Percentiles rank a stretch among this genome's conserved stretches.
Evolutionary conservation across 1,140 invertebrate species (phyloP).

Genomic region (Anastrepha obliqua): DNA sequence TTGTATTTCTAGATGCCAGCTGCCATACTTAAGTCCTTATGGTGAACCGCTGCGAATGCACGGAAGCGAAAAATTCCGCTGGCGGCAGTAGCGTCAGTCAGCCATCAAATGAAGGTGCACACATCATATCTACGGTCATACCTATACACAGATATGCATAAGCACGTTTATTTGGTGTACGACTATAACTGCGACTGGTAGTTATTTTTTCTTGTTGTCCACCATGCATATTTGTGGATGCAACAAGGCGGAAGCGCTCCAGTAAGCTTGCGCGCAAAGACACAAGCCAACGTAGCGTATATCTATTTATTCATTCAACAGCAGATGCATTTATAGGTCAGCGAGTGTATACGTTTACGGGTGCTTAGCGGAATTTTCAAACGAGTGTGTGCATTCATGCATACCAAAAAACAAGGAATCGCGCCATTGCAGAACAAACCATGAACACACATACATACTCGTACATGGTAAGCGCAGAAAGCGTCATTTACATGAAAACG

Average conservation of each 20-base stretch:
- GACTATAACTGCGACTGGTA: not conserved
- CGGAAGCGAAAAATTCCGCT: not conserved
- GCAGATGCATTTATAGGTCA: constrained; percentile 47
- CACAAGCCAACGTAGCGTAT: constrained; percentile 38
- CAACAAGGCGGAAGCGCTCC: constrained; percentile 31
- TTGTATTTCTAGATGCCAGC: not conserved
- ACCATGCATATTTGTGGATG: not conserved
- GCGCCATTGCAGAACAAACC: not conserved
- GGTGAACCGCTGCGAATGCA: constrained; percentile 1
- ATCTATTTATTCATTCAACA: constrained; percentile 22
- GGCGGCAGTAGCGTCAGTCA: not conserved
- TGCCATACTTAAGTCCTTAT: not conserved
- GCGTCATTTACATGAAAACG: constrained; percentile 32
- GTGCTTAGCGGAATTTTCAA: constrained; percentile 38
- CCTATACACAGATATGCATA: not conserved
- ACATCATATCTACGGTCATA: not conserved
- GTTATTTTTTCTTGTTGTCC: not conserved
- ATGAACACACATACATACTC: not conserved
- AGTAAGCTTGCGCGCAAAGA: not conserved
- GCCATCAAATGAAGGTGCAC: not conserved
- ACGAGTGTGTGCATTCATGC: constrained; percentile 36
- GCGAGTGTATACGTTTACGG: constrained; percentile 27
- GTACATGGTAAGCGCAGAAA: not conserved
- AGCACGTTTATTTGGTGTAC: no score
- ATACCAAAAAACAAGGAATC: constrained; percentile 33